phyloP scores from a whole-genome alignment of 1,140 invertebrate genomes.

The Oedothorax gibbosus region DNA sequence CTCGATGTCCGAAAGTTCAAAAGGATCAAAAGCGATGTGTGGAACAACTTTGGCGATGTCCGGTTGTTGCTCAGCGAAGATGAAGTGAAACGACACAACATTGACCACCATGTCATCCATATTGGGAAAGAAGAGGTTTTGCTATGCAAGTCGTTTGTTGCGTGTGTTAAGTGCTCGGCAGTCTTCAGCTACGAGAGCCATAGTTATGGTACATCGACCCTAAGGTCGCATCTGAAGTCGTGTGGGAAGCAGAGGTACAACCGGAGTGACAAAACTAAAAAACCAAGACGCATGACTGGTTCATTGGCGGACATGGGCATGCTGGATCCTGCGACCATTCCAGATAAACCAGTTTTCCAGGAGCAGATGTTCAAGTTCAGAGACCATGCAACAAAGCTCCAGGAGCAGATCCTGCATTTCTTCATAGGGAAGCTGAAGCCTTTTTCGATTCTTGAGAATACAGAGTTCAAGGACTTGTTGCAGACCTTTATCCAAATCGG shows the following conservation, averaged over 20 bases:
- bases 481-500: slow-evolving; percentile 56
- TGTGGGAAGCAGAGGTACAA: slow-evolving; percentile 52
- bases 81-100: slow-evolving; percentile 43
- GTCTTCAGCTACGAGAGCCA: slow-evolving; percentile 59
- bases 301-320: slow-evolving; percentile 23
- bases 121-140: slow-evolving; percentile 51
- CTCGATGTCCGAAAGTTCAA: slow-evolving; percentile 52
- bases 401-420: slow-evolving; percentile 48
- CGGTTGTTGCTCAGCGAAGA: slow-evolving; percentile 42
- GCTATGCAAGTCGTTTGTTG: slow-evolving; percentile 53
- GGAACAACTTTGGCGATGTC: slow-evolving; percentile 56
- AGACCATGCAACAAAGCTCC: slow-evolving; percentile 55
- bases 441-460: slow-evolving; percentile 41
- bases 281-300: slow-evolving; percentile 24
- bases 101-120: slow-evolving; percentile 58
- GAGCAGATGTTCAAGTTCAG: slow-evolving; percentile 54
- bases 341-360: slow-evolving; percentile 51
- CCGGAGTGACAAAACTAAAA: slow-evolving; percentile 42
- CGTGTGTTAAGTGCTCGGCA: slow-evolving; percentile 54
- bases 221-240: slow-evolving; percentile 53
- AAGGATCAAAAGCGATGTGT: slow-evolving; percentile 55
- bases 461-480: slow-evolving; percentile 49
- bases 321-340: slow-evolving; percentile 11
- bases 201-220: slow-evolving; percentile 55
- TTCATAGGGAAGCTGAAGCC: slow-evolving; percentile 49